Percentiles rank a stretch among this genome's conserved stretches.
These are phyloP conservation scores for Macrocentrus cingulum DNA, from an alignment of 1,140 invertebrate species.

Conservation along the genomic window DNA sequence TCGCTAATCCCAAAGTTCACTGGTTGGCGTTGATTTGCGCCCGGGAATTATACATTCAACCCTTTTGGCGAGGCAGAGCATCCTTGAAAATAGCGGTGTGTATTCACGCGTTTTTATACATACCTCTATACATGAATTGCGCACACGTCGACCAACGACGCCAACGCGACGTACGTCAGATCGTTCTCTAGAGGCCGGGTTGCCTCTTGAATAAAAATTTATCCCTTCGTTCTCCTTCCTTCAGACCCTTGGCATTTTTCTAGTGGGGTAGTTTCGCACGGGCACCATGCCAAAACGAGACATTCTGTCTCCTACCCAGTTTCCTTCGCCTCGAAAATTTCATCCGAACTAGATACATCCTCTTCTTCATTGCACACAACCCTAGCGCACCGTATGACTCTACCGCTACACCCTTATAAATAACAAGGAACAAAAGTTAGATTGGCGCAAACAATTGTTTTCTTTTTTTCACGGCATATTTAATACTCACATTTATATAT, in stretches of 20 bases:
- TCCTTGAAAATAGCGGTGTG: background rate
- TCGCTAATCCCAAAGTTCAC: slow-evolving; percentile 23
- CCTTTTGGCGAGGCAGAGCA: slow-evolving; percentile 12
- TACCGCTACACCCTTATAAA: slow-evolving; percentile 1
- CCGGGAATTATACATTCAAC: slow-evolving; percentile 24
- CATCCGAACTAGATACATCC: too few species aligned
- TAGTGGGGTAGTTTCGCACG: slow-evolving; percentile 23
- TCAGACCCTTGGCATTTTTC: slow-evolving; percentile 16
- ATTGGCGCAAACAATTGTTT: too few species aligned
- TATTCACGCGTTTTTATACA: background rate
- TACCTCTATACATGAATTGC: slow-evolving; percentile 6
- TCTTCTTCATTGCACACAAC: too few species aligned
- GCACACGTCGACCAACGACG: slow-evolving; percentile 4
- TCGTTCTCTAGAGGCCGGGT: slow-evolving; percentile 29
- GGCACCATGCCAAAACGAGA: slow-evolving; percentile 7
- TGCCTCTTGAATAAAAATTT: slow-evolving; percentile 39
- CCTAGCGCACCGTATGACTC: too few species aligned
- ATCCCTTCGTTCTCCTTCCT: slow-evolving; percentile 5
- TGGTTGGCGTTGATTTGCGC: slow-evolving; percentile 20
- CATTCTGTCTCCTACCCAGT: background rate
- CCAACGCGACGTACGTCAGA: slow-evolving; percentile 23
- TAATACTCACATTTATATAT: too few species aligned
- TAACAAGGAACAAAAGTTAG: slow-evolving; percentile 8
- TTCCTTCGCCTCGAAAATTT: background rate
- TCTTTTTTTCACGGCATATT: too few species aligned